These are phyloP conservation scores for Solenopsis fugax DNA, from an alignment of 1,140 invertebrate species.

Conservation along the genomic window DNA sequence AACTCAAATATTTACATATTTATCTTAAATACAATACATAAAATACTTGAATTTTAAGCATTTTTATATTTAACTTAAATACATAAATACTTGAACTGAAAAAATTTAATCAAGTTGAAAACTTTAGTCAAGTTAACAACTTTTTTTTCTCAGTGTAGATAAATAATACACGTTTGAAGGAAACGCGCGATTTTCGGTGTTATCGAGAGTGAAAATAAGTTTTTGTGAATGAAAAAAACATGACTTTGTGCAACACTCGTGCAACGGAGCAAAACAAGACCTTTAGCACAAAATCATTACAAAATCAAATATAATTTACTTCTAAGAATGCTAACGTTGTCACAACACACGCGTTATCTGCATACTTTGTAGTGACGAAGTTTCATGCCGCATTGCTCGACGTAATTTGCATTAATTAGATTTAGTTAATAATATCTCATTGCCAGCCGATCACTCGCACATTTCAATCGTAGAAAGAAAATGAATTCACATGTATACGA, in stretches of 20 bases:
- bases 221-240: background rate
- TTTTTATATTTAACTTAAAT: too few relatives aligned
- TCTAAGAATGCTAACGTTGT: slow-evolving; percentile 2
- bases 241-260: background rate
- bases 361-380: background rate
- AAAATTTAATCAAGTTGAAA: too few relatives aligned
- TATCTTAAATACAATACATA: too few relatives aligned
- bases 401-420: slow-evolving; percentile 47
- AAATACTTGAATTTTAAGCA: too few relatives aligned
- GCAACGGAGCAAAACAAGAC: slow-evolving; percentile 21
- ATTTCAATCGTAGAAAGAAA: slow-evolving; percentile 12
- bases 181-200: background rate
- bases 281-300: slow-evolving; percentile 19
- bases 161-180: background rate
- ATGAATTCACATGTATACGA: slow-evolving; percentile 11
- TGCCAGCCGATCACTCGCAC: background rate
- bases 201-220: background rate
- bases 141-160: too few relatives aligned
- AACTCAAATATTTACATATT: too few relatives aligned
- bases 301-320: slow-evolving; percentile 19
- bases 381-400: background rate
- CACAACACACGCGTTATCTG: background rate
- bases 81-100: too few relatives aligned
- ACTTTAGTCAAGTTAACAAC: too few relatives aligned
- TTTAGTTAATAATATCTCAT: slow-evolving; percentile 27